Evolutionary conservation across 2,888 invertebrate genomes (phyloP), one percentile per base, ranked within the genome.

Genomic region (Tachina lurida): DNA sequence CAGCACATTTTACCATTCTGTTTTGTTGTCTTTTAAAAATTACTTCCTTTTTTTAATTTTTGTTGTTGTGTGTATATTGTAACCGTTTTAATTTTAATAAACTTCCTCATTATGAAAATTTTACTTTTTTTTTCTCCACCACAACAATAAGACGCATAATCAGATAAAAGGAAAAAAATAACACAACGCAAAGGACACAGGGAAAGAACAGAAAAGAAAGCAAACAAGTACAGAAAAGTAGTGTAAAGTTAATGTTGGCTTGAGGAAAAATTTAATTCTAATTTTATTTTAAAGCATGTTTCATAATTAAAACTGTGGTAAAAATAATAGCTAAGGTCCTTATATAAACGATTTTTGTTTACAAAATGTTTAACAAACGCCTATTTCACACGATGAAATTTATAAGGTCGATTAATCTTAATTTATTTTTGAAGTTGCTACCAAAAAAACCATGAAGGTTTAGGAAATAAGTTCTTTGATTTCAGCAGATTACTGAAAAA

Each of bases 81-180:
- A 84, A 63, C 41, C 73, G 49, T 74, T 85, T 81, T 81, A 85
- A 81, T 81, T 85, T 85, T 85, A 77, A 81, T 78, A 85, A 81
- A 85, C 84, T 81, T 84, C 60, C 73, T 68, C 81, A 77, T 81
- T 85, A 77, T 58, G 17, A 68, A 81, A 79, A 79, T 56, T 79
- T 45, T 70, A 75, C 54, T 45, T 56, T 13, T 63, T n/a, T 73
- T 47, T 22, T 31, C 31, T 31, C 7, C 31, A 52, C 10, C 19
- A 49, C 19, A 49, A 67, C 45, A 73, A 73, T 65, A 70, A 45
- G n/a, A 41, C 47, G 41, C 47, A 31, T 39, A 58, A 47, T 58
- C 13, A 67, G 45, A 76, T 22, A 58, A 39, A 39, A 39, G 41
- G 4, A 22, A 13, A 3, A n/a, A 13, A 2, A n/a, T 31, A n/a